Conservation (phyloP, 2,113 vertebrate species). For the Eupsittula cactorum region DNA sequence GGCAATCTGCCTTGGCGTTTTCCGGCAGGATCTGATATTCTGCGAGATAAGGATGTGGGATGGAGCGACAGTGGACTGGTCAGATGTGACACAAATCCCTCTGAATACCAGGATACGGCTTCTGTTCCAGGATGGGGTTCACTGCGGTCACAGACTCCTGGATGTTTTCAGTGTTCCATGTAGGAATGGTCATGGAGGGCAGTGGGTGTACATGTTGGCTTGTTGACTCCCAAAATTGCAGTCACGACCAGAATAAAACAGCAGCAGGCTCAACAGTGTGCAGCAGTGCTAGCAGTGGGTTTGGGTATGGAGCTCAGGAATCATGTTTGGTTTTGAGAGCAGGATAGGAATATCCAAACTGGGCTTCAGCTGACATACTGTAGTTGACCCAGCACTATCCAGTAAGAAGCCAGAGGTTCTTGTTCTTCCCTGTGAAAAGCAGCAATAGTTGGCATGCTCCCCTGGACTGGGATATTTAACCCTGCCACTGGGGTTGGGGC, state of each 20-base stretch:
- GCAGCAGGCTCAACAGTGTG: not conserved
- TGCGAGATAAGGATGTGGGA: not conserved
- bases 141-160: not conserved
- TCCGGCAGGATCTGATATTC: not conserved
- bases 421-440: not conserved
- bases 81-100: not conserved
- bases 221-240: not conserved
- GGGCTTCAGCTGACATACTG: not conserved
- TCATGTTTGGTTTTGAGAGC: not conserved
- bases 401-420: not conserved
- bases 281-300: not conserved
- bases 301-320: not conserved
- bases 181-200: not conserved
- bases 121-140: not conserved
- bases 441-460: not conserved
- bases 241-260: not conserved
- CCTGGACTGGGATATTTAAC: not conserved
- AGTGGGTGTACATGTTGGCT: not conserved
- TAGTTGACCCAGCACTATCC: not conserved
- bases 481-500: not conserved
- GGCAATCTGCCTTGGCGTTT: constrained; percentile 26
- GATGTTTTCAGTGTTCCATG: not conserved
- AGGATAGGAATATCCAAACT: not conserved
- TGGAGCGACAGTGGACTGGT: not conserved
- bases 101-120: not conserved